These are phyloP conservation scores for Catostylus mosaicus DNA, from an alignment of 30 jellyfish, hydroid and myxozoan genomes.

Conservation along the genomic window DNA sequence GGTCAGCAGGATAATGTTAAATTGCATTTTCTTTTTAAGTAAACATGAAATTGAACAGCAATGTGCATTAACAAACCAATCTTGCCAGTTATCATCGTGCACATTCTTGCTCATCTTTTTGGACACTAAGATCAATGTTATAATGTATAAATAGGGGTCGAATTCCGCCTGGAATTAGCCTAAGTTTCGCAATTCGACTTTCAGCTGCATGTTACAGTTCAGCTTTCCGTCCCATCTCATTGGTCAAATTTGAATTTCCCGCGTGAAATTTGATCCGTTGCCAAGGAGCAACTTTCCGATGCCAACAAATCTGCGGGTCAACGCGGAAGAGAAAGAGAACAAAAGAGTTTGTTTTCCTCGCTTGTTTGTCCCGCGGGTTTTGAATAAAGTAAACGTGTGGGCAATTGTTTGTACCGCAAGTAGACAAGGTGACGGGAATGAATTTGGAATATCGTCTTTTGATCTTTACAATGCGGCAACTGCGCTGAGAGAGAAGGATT, in stretches of 20 bases:
- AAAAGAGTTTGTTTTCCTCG: not conserved
- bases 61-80: no score
- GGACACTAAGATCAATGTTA: no score
- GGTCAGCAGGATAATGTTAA: no score
- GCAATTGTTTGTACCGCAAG: conserved; percentile 54
- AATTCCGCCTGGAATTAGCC: no score
- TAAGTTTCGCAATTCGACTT: no score
- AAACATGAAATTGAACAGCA: no score
- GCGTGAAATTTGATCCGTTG: not conserved
- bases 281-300: conserved; percentile 5
- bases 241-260: not conserved
- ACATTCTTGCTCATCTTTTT: no score
- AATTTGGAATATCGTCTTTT: not conserved
- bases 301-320: conserved; percentile 22
- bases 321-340: conserved; percentile 7
- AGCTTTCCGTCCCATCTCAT: no score
- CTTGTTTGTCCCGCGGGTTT: conserved; percentile 20
- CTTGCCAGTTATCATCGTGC: no score
- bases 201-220: no score
- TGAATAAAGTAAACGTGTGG: conserved; percentile 21
- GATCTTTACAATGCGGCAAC: not conserved
- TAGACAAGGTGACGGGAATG: conserved; percentile 41
- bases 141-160: no score
- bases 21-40: no score
- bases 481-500: not conserved